Base-by-base conservation (phyloP, 2,888 invertebrate species). In the Masnerella sp. region DNA sequence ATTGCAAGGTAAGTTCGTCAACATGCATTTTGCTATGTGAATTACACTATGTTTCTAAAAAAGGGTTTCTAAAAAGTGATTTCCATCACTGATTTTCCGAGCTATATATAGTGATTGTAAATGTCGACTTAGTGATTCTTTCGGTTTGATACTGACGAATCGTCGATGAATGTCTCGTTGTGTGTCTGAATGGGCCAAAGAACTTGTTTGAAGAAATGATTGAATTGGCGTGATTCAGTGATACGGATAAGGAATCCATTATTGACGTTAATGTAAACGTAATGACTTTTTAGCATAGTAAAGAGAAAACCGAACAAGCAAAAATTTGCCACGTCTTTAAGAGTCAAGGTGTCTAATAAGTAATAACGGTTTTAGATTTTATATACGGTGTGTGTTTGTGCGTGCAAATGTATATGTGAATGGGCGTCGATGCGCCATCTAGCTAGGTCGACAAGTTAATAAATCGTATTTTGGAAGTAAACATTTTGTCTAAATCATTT, bases 381-480 rank as follows among this genome's bases (percentile, higher is more conserved):
- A 84, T 86, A 86, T 84, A 85, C 83, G 62, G 78, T 62, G 78
- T 79, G 78, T 74, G 75, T 77, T 75, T 61, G 54, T 30, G 59
- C 8, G 42, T 65, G 56, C 34, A 62, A 65, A 74, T 67, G 69
- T 69, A 70, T 76, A 76, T 69, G 79, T 75, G 76, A 80, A 80
- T 79, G 80, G 78, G 78, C 78, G 84, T 81, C 7, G 3, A 77
- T 1, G 80, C 82, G 81, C 81, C 79, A 49, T 82, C 80, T 84
- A 84, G 82, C 80, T 83, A 82, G 82, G 80, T 81, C 81, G 81
- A 79, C 85, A 84, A 84, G 83, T 85, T 82, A 86, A 85, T 86
- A 85, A 86, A 86, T 84, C 85, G 84, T 86, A 86, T 86, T 86
- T 86, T 86, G 85, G 82, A 86, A 85, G 80, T 85, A 85, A 83